Evolutionary conservation across 2,888 invertebrate species (phyloP).

Genomic region (Microctonus brassicae): DNA sequence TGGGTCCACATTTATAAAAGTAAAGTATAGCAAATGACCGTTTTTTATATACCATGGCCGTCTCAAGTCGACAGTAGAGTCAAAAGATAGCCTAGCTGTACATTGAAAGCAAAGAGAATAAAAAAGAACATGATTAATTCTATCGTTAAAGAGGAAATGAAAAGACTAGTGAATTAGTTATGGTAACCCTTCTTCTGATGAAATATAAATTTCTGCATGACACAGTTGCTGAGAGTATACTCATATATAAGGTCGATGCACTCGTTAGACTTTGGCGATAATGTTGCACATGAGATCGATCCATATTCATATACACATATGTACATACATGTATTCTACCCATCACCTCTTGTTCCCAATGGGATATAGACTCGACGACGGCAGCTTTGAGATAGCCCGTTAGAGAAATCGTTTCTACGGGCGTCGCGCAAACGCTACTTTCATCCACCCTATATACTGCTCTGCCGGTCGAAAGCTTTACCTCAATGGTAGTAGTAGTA

Average conservation of each 20-base stretch:
- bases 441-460: constrained; percentile 6
- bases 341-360: constrained; percentile 15
- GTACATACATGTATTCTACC: neutral
- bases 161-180: constrained; percentile 37
- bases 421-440: constrained; percentile 22
- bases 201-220: constrained; percentile 59
- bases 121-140: neutral
- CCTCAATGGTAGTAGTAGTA: neutral
- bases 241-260: constrained; percentile 57
- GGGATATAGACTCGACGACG: constrained; percentile 41
- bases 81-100: neutral
- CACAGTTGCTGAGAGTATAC: constrained; percentile 58
- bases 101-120: neutral
- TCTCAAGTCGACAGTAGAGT: neutral
- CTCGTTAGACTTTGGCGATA: constrained; percentile 35
- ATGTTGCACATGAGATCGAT: constrained; percentile 39
- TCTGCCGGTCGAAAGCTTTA: constrained; percentile 18
- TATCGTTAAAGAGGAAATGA: constrained; percentile 18
- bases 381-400: constrained; percentile 33
- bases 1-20: too few relatives aligned
- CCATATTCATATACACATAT: neutral
- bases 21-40: too few relatives aligned
- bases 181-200: constrained; percentile 51
- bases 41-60: too few relatives aligned
- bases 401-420: constrained; percentile 29